Base-by-base conservation (phyloP, 1,140 invertebrate genomes). In the Orius insidiosus region DNA sequence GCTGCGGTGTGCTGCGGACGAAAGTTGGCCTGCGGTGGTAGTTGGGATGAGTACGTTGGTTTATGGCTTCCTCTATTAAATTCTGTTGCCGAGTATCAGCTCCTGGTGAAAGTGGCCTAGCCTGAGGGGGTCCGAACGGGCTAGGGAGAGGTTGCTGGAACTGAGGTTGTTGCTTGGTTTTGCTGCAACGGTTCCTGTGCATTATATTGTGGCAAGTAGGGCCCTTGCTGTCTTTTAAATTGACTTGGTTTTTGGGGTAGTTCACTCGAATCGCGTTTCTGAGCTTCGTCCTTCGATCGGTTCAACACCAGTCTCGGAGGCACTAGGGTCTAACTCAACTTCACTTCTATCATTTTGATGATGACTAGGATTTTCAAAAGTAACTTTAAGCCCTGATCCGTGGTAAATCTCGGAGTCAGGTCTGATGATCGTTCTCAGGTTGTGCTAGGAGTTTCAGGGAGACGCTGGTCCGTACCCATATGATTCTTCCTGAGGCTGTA, bases 381-480 rank as follows among this genome's bases (percentile, higher is more conserved):
- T 55, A 9, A 57, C 51, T 42, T 48, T 50, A n/a, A 54, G 38
- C 56, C n/a, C 53, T 15, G 50, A 50, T 16, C 55, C 55, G 54
- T 85, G 80, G 54, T 78, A 85, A 15, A 74, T 67, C 59, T 86
- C 82, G 4, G 81, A 85, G 52, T 86, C 82, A 0, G 83, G 83
- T 53, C 77, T 74, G 39, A 88, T 86, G 18, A 88, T 78, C 1
- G 84, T 76, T 58, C 83, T 67, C 31, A 85, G 2, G 83, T 87
- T 8, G 84, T 87, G 8, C 77, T 74, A 47, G 67, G 67, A 24
- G 24, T 24, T 24, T 24, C 24, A 4, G 24, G 3, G 7, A 24
- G 24, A n/a, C n/a, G 24, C 24, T 0, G 74, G 69, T 1, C 73
- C 71, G 10, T 55, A 45, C 4, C 37, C 35, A 10, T 48, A 31